Evolutionary conservation across 1,140 invertebrate species (phyloP), one percentile per base, ranked within the genome.

Genomic region (Nephila pilipes): DNA sequence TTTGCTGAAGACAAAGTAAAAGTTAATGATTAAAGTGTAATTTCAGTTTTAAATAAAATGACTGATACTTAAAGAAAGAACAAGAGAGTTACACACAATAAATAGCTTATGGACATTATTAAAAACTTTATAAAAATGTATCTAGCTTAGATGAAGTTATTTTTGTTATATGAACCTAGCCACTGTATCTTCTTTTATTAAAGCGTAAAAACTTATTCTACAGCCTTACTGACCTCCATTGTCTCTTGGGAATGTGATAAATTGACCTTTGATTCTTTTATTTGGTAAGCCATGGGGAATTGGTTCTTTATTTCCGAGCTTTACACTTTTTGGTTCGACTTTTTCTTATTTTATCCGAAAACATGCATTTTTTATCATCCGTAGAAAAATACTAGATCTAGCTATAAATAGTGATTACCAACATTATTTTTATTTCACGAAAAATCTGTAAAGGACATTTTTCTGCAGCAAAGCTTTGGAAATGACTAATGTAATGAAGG

Each of bases 211-310:
- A 32, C 25, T 32, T 75, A 1, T 36, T 75, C 32, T 36, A 75
- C 14, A 75, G 32, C 18, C 32, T 75, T 18, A 32, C 25, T 36
- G 25, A 36, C 65, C 29, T 10, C 6, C 29, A 32, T 29, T 69
- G 65, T 75, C 65, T 75, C 65, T 16, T 32, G 29, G 65, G 25
- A 75, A 75, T 32, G 25, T 75, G 69, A 75, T 75, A 32, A 75
- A 75, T 75, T 36, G 63, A 65, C 63, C 63, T 65, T 65, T 65
- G 69, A 75, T 75, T 75, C 69, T 16, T 75, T 75, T 75, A 75
- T 75, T 75, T 18, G 18, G 29, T 75, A 75, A 75, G 18, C 69
- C 32, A 18, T 18, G 18, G 69, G 29, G 29, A 36, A 75, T 75
- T 75, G 29, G 14, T 75, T 75, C 69, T 18, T 36, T 69, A 16